Evolutionary conservation across 1,140 invertebrate genomes (phyloP), one percentile per base, ranked within the genome.

Genomic region (Metaphire vulgaris): DNA sequence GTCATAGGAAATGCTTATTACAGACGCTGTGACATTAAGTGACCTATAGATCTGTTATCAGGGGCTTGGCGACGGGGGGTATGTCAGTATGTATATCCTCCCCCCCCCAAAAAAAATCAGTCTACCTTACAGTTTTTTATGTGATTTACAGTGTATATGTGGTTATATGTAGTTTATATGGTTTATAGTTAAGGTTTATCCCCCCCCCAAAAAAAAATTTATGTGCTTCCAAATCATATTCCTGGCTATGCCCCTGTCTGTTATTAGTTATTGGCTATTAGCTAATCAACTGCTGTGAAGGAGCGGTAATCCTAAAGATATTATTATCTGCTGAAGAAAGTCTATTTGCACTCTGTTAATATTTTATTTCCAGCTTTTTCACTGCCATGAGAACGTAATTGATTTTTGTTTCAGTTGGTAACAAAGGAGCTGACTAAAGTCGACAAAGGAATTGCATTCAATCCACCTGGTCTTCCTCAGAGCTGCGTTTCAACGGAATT

Each of bases 301-400:
- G 6, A 56, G 41, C 6, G 6, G 21, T 6, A 56, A 12, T 56
- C 41, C 6, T 56, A 56, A 56, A 21, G 41, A 56, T 12, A 21
- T 56, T 56, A 56, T 56, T 56, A 21, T 56, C 41, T 56, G 41
- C 21, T 56, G 21, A 56, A 56, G 6, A 56, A 12, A 56, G 41
- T 56, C 41, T 56, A 56, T 56, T 56, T 56, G 41, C 41, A n/a
- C n/a, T n/a, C n/a, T n/a, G n/a, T n/a, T n/a, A 56, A 56, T 56
- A 12, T 6, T 56, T 56, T 56, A 56, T 56, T 56, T 56, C 6
- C 6, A 21, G 41, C 41, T 12, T 6, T 56, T 56, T 56, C 6
- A 56, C 6, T 12, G 6, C 21, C 21, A 12, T 56, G 21, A 12
- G 41, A 12, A 56, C 21, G 41, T 6, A 56, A 56, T 56, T 56